Conservation (phyloP, 2,113 vertebrate species). For the Dipodomys spectabilis region DNA sequence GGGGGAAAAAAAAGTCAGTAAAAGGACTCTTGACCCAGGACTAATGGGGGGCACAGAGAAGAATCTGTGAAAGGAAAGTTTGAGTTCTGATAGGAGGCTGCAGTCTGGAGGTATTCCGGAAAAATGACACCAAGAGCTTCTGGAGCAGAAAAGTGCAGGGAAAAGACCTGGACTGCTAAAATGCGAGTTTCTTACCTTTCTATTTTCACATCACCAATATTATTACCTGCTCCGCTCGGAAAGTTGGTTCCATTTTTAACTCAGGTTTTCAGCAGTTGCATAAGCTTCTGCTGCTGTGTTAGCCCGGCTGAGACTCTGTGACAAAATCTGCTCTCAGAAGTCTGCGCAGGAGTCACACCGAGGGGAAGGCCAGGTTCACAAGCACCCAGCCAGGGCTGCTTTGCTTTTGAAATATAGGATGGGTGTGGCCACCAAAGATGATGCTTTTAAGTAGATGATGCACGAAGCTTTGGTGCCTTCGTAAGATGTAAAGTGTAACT, state of each 20-base stretch:
- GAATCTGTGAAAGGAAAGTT: constrained; percentile 45
- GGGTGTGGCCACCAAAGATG: constrained; percentile 33
- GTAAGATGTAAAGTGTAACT: constrained; percentile 50
- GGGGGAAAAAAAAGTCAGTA: constrained; percentile 27
- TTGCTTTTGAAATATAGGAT: constrained; percentile 53
- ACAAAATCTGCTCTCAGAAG: constrained; percentile 75
- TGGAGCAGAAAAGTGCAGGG: constrained; percentile 37
- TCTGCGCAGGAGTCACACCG: constrained; percentile 59
- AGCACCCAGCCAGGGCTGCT: constrained; percentile 30
- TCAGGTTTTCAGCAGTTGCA: constrained; percentile 77
- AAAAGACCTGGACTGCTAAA: constrained; percentile 59
- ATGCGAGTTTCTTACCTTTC: constrained; percentile 69
- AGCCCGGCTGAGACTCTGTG: constrained; percentile 70
- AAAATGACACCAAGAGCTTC: constrained; percentile 46
- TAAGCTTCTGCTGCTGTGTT: constrained; percentile 76
- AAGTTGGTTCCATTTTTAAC: constrained; percentile 80
- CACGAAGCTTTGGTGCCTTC: constrained; percentile 46
- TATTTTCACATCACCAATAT: constrained; percentile 73
- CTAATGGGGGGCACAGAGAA: not conserved
- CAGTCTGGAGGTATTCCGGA: constrained; percentile 27
- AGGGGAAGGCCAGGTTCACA: not conserved
- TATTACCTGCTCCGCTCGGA: constrained; percentile 70
- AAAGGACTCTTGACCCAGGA: not conserved
- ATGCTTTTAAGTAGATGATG: constrained; percentile 48
- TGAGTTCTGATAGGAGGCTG: constrained; percentile 54